A percentile compares a stretch with the other conserved stretches of the same genome.
These are phyloP conservation scores for Disparrhopalites patrizii DNA, from an alignment of 2,888 invertebrate species.

Conservation along the genomic window DNA sequence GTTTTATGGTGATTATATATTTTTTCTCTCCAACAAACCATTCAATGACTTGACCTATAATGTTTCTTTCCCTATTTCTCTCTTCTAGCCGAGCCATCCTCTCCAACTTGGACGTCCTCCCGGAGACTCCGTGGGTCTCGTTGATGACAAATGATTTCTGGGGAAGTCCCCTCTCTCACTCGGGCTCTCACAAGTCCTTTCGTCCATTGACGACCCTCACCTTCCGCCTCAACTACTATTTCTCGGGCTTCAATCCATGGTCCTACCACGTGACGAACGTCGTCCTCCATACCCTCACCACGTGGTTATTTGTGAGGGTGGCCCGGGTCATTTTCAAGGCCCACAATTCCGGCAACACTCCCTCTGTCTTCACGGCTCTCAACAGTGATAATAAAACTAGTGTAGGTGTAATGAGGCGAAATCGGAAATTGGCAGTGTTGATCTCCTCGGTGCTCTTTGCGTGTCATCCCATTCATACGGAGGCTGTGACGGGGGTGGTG, in stretches of 20 bases:
- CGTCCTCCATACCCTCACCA: constrained; percentile 54
- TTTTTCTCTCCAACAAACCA: no score
- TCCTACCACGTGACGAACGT: constrained; percentile 72
- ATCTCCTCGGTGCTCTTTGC: constrained; percentile 85
- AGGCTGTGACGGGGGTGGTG: constrained; percentile 92
- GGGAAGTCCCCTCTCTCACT: constrained; percentile 88
- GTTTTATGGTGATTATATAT: not conserved
- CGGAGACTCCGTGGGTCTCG: constrained; percentile 74
- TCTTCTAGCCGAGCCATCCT: constrained; percentile 86
- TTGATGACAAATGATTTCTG: constrained; percentile 93
- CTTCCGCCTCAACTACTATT: constrained; percentile 74
- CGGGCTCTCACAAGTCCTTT: constrained; percentile 95
- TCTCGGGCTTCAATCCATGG: constrained; percentile 70
- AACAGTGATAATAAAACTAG: no score
- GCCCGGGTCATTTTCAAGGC: constrained; percentile 42
- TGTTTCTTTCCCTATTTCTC: constrained; percentile 48
- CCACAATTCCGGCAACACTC: not conserved
- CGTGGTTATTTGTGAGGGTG: constrained; percentile 53
- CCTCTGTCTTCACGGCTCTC: not conserved
- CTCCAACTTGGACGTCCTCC: constrained; percentile 86
- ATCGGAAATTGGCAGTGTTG: constrained; percentile 49
- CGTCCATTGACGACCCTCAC: constrained; percentile 85
- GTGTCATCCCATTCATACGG: constrained; percentile 92
- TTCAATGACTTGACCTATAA: no score
- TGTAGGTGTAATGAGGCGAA: no score